phyloP scores from a whole-genome alignment of 2,113 vertebrate species.

The Crotalus viridis region DNA sequence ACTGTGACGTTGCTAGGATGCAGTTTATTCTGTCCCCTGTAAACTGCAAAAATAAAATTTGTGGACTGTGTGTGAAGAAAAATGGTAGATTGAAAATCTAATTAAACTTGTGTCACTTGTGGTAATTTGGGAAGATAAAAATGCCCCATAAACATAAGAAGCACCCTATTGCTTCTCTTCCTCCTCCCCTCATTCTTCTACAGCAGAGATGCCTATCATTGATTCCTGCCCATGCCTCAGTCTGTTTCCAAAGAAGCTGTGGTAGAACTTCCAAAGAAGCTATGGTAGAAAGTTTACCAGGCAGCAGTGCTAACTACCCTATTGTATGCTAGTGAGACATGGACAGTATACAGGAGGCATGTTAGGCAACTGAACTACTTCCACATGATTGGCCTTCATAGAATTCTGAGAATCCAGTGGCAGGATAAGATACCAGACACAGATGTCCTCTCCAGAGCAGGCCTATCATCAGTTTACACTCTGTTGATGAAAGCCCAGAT shows the following conservation, averaged over 20 bases:
- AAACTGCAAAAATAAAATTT: not conserved
- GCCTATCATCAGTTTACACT: too few species aligned
- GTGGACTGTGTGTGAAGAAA: not conserved
- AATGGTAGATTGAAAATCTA: not conserved
- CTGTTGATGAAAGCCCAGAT: too few species aligned
- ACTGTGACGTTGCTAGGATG: not conserved
- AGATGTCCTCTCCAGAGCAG: too few species aligned
- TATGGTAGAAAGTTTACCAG: too few species aligned
- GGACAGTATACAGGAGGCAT: too few species aligned
- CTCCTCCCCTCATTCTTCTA: not conserved
- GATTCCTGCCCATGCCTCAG: not conserved
- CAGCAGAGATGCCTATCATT: not conserved
- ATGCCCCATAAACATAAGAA: not conserved
- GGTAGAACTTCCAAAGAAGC: not conserved
- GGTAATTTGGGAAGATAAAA: not conserved
- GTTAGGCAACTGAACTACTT: too few species aligned
- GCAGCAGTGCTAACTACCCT: too few species aligned
- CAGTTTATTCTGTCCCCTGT: not conserved
- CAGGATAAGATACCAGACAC: too few species aligned
- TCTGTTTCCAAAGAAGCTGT: not conserved
- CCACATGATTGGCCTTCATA: too few species aligned
- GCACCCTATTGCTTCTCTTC: not conserved
- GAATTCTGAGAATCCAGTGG: too few species aligned
- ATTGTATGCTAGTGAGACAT: too few species aligned
- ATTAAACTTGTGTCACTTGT: not conserved